Evolutionary conservation across 1,140 invertebrate species (phyloP).

Genomic region (Paramacrobiotus metropolitanus): DNA sequence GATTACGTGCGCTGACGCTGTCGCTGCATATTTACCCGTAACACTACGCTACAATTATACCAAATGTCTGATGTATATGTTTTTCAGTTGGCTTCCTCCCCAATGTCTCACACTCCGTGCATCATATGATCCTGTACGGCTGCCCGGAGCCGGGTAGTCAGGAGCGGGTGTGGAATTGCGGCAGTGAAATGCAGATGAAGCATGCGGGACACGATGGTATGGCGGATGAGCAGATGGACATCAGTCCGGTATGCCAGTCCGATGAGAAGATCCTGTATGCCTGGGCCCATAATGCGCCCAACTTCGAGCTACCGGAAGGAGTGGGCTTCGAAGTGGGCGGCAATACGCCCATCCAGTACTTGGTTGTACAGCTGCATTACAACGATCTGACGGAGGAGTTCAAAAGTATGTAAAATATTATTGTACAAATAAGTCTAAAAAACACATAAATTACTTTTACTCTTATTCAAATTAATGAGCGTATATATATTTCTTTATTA

Average conservation of each 20-base stretch:
- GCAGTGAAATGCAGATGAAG: slow-evolving; percentile 72
- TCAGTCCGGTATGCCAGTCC: slow-evolving; percentile 14
- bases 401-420: no score
- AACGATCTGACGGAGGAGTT: slow-evolving; percentile 39
- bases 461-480: background rate
- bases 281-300: slow-evolving; percentile 83
- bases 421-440: no score
- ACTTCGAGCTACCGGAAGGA: slow-evolving; percentile 49
- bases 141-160: slow-evolving; percentile 53
- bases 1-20: no score
- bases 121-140: slow-evolving; percentile 90
- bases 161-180: slow-evolving; percentile 65
- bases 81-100: slow-evolving; percentile 69
- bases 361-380: slow-evolving; percentile 78
- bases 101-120: slow-evolving; percentile 63
- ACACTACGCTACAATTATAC: no score
- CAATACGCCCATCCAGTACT: slow-evolving; percentile 25
- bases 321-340: slow-evolving; percentile 33
- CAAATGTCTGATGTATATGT: no score
- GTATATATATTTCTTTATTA: background rate
- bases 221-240: slow-evolving; percentile 16
- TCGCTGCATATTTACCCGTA: no score
- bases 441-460: no score
- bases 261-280: slow-evolving; percentile 63
- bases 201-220: slow-evolving; percentile 25